A percentile compares a stretch with the other conserved stretches of the same genome.
Conservation (phyloP, 2,888 invertebrate genomes). For the Cryptophagus acutangulus region DNA sequence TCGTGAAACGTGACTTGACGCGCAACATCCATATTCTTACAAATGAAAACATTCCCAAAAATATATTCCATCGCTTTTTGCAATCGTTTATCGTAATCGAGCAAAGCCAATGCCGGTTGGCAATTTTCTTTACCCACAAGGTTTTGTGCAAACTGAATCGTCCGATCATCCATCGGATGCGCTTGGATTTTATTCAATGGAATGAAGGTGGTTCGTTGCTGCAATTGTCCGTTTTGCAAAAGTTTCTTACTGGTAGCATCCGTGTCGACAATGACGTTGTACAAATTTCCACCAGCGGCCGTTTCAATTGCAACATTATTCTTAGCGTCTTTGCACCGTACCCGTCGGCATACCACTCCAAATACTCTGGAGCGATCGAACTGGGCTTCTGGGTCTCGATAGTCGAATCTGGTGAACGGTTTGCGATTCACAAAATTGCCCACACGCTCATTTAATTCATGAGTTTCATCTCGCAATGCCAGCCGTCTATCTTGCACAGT, state of each 20-base stretch:
- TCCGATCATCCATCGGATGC: constrained; percentile 53
- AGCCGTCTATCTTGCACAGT: constrained; percentile 52
- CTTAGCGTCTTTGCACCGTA: constrained; percentile 62
- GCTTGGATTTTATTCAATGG: constrained; percentile 84
- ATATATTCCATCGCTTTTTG: constrained; percentile 80
- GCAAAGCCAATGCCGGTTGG: constrained; percentile 71
- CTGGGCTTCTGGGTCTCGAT: constrained; percentile 70
- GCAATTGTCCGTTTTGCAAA: constrained; percentile 75
- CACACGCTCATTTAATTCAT: constrained; percentile 52
- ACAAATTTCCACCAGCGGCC: constrained; percentile 79
- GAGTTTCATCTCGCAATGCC: constrained; percentile 53
- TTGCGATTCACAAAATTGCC: constrained; percentile 57
- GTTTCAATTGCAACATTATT: constrained; percentile 78
- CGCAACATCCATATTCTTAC: constrained; percentile 74
- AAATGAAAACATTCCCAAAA: constrained; percentile 83
- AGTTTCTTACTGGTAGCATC: constrained; percentile 80
- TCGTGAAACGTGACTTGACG: constrained; percentile 75
- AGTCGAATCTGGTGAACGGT: constrained; percentile 63
- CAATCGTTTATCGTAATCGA: constrained; percentile 63
- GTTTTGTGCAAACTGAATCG: constrained; percentile 58
- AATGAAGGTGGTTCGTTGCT: constrained; percentile 77
- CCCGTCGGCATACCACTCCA: constrained; percentile 76
- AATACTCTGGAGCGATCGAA: constrained; percentile 64
- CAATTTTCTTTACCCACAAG: constrained; percentile 78
- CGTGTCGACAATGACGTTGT: constrained; percentile 85